Evolutionary conservation across 2,797 vertebrate species (phyloP).

Genomic region (Phalloptychus januarius): DNA sequence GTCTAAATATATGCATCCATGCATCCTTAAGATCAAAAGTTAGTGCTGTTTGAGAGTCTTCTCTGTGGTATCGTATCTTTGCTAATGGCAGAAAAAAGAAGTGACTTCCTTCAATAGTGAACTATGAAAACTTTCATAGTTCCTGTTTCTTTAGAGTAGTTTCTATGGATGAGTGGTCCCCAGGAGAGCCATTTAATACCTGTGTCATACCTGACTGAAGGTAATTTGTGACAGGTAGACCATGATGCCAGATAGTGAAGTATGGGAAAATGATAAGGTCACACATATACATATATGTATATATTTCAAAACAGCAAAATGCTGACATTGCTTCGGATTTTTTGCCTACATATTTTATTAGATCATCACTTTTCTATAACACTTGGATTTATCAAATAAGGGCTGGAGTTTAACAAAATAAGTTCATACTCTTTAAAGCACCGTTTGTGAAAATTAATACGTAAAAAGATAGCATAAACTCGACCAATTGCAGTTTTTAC

Average conservation of each 20-base stretch:
- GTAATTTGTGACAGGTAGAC: conserved; percentile 34
- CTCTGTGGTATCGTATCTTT: background rate
- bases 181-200: conserved; percentile 17
- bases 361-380: background rate
- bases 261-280: background rate
- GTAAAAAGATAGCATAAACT: background rate
- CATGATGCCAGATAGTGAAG: conserved; percentile 16
- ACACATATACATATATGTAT: background rate
- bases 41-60: background rate
- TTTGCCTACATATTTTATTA: background rate
- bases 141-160: background rate
- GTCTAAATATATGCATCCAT: too few relatives aligned
- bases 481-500: background rate
- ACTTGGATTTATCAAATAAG: background rate
- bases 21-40: background rate
- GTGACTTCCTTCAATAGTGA: background rate
- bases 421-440: background rate
- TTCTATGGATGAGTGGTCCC: conserved; percentile 7
- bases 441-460: background rate
- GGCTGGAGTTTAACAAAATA: background rate
- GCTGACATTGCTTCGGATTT: background rate
- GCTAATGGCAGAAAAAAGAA: background rate
- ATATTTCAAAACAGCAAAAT: background rate
- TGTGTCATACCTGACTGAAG: conserved; percentile 26
- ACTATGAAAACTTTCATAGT: background rate